Base-by-base conservation (phyloP, 2,113 vertebrate genomes). In the Thalassoma bifasciatum region DNA sequence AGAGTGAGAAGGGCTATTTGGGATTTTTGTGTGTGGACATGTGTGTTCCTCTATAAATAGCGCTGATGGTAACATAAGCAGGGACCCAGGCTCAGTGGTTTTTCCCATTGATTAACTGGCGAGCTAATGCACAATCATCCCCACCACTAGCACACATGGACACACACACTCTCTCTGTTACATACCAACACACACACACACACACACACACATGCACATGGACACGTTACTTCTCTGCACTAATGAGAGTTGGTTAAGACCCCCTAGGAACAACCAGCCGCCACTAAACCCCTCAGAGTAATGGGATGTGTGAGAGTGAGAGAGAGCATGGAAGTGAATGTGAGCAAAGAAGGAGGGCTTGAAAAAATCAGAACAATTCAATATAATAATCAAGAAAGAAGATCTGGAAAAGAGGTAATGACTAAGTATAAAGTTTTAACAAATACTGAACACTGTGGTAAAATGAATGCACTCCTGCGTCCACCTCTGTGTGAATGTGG, bases 61-160 rank as follows among this genome's bases (percentile, higher is more conserved):
- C 26, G 5, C 36, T 86, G 76, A 82, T 73, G 66, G 89, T 89
- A 89, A 91, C 79, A 75, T 79, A 74, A 91, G 85, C 82, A 95
- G 94, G 93, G 95, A 26, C 64, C 93, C 93, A 92, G 94, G 95
- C 95, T 96, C 95, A 96, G 95, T 97, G 96, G 95, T 97, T 97
- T 92, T 98, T 95, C 95, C 92, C 94, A 97, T 97, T 97, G 97
- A 98, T 98, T 98, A 95, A 94, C 95, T 94, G 94, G 94, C 90
- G 92, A 92, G 93, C 96, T 97, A 97, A 97, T 95, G 96, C 95
- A 90, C 86, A 95, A 95, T 96, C 95, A 95, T 96, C 96, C 93
- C 93, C 78, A 86, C 78, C 73, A 83, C 70, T 52, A 36, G 34
- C 61, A 62, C 72, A 56, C 70, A 70, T 30, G 83, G 66, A 82